Evolutionary conservation across 1,140 invertebrate species (phyloP), one percentile per base, ranked within the genome.

Genomic region (Ruditapes philippinarum): DNA sequence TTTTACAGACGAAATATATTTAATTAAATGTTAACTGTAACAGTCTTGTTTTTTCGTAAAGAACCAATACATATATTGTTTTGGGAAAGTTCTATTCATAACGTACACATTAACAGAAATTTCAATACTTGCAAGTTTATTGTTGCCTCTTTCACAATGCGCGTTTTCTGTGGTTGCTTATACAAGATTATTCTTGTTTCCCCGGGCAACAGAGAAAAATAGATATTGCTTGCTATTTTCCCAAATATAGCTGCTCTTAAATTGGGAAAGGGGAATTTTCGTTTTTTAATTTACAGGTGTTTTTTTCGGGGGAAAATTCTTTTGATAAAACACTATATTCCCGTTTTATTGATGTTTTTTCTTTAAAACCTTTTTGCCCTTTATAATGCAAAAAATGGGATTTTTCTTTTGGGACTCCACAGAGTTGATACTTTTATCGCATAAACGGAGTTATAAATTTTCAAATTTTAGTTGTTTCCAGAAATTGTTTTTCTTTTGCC

Each of bases 401-500:
- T 57, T 57, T n/a, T 57, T 25, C 54, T 57, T 12, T 57, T 57
- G 19, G n/a, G n/a, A 57, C 54, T 57, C 54, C 54, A 17, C 65
- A 25, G 28, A 11, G 65, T 33, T 70, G 12, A 22, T 12, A 12
- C 65, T 17, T 38, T n/a, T 5, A 28, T 31, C 1, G 65, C 65
- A 38, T 70, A 33, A n/a, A 38, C 33, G 65, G 14, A 38, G 28
- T 38, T 70, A 70, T 70, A 17, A 70, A 38, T 31, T 70, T 38
- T 70, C 36, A 3, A 14, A 31, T 38, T 70, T 38, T 70, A 33
- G 38, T 70, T n/a, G n/a, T n/a, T n/a, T n/a, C n/a, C 65, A 70
- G 65, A 70, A 70, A 70, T 70, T 70, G 65, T 38, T 70, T 70
- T 70, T n/a, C n/a, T 38, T 36, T 33, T 70, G 25, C 65, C 65